Conservation (phyloP, 2,888 invertebrate species). For the Theodoxus fluviatilis region DNA sequence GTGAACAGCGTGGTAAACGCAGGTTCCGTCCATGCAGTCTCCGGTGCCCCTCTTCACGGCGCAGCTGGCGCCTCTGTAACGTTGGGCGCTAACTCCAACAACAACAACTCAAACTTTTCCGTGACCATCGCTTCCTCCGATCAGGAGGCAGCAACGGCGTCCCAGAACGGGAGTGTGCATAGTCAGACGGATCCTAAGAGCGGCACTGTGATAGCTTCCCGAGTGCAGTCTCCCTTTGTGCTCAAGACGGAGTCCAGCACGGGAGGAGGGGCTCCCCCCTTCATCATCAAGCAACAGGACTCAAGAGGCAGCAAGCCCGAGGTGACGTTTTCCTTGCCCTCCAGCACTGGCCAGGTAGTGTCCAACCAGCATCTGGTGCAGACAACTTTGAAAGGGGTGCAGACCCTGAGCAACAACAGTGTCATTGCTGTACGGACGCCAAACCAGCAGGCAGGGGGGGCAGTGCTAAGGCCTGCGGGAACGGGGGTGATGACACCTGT, state of each 20-base stretch:
- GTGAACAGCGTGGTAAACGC: slow-evolving; percentile 28
- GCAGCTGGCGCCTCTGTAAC: slow-evolving; percentile 27
- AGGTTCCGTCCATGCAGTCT: slow-evolving; percentile 17
- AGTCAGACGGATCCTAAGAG: slow-evolving; percentile 24
- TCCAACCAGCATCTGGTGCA: slow-evolving; percentile 32
- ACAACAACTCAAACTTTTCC: slow-evolving; percentile 53
- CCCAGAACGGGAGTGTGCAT: slow-evolving; percentile 40
- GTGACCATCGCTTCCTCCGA: slow-evolving; percentile 57
- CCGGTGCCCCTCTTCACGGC: slow-evolving; percentile 23
- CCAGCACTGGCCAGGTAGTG: too few species aligned
- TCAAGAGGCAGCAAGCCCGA: too few species aligned
- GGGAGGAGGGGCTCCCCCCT: too few species aligned
- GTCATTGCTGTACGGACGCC: slow-evolving; percentile 53
- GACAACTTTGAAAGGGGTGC: slow-evolving; percentile 30
- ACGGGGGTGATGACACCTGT: slow-evolving; percentile 48
- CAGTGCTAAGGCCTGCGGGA: slow-evolving; percentile 46
- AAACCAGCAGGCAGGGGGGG: slow-evolving; percentile 40
- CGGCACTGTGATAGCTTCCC: too few species aligned
- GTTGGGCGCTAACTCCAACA: slow-evolving; percentile 31
- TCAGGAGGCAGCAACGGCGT: slow-evolving; percentile 54
- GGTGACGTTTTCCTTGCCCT: too few species aligned
- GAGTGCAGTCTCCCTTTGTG: too few species aligned
- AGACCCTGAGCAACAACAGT: slow-evolving; percentile 39
- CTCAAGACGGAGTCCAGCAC: too few species aligned
- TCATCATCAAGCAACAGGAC: too few species aligned